These are phyloP conservation scores for Pogona vitticeps DNA, from an alignment of 2,113 vertebrate genomes.

Conservation along the genomic window DNA sequence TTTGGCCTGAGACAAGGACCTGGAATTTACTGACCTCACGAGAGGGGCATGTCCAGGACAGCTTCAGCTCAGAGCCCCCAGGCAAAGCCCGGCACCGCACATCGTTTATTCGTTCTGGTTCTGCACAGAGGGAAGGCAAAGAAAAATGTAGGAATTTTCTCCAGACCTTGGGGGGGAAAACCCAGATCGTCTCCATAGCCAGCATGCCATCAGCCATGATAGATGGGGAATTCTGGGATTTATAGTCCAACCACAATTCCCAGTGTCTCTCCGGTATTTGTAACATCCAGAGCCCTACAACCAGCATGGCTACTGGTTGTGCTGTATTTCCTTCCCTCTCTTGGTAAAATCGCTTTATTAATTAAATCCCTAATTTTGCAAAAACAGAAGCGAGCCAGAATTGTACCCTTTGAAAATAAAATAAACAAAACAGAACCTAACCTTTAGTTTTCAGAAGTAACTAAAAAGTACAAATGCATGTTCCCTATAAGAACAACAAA, in stretches of 20 bases:
- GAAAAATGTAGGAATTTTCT: no score
- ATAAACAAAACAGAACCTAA: background rate
- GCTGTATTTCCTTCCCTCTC: background rate
- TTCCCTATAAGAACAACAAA: background rate
- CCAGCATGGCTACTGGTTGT: no score
- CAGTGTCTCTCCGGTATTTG: background rate
- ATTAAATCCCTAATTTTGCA: background rate
- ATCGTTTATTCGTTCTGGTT: background rate
- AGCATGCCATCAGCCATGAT: background rate
- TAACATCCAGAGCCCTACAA: background rate
- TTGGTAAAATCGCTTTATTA: background rate
- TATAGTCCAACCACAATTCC: background rate
- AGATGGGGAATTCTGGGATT: background rate
- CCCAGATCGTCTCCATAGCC: background rate
- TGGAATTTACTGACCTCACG: background rate
- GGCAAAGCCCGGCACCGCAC: background rate
- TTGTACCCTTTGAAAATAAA: background rate
- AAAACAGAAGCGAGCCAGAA: background rate
- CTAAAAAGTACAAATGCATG: background rate
- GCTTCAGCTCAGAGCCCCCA: background rate
- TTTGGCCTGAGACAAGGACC: background rate
- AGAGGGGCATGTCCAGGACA: background rate
- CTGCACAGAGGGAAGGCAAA: slow-evolving; percentile 1
- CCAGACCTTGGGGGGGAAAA: background rate
- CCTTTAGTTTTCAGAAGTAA: background rate